These are phyloP conservation scores for Astyanax mexicanus DNA, from an alignment of 2,797 vertebrate species.

Conservation along the genomic window DNA sequence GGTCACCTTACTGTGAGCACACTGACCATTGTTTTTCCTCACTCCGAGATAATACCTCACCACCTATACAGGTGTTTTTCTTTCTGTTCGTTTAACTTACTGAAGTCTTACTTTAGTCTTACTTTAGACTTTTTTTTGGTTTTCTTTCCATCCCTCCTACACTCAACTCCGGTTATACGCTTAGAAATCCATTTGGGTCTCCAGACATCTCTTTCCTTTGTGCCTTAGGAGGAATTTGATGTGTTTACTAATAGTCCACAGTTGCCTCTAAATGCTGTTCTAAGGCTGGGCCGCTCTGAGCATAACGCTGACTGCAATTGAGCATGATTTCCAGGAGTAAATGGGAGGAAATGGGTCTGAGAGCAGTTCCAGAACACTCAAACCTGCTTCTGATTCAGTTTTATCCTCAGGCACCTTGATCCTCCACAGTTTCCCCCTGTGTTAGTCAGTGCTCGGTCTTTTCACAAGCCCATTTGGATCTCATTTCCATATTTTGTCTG, in stretches of 20 bases:
- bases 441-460: not conserved
- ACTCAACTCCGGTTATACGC: not conserved
- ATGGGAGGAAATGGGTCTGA: not conserved
- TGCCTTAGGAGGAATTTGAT: constrained; percentile 1
- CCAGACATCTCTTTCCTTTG: not conserved
- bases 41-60: too few relatives aligned
- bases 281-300: not conserved
- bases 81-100: too few relatives aligned
- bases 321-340: not conserved
- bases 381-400: constrained; percentile 1
- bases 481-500: constrained; percentile 7
- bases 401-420: not conserved
- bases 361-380: not conserved
- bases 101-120: too few relatives aligned
- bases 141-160: too few relatives aligned
- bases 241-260: not conserved
- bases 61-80: too few relatives aligned
- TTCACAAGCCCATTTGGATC: not conserved
- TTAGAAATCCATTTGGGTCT: not conserved
- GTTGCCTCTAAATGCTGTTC: not conserved
- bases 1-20: too few relatives aligned
- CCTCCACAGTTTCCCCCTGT: not conserved
- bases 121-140: too few relatives aligned
- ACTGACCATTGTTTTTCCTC: too few relatives aligned
- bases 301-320: not conserved